Evolutionary conservation across 2,113 vertebrate genomes (phyloP).

Genomic region (Platysteira castanea): DNA sequence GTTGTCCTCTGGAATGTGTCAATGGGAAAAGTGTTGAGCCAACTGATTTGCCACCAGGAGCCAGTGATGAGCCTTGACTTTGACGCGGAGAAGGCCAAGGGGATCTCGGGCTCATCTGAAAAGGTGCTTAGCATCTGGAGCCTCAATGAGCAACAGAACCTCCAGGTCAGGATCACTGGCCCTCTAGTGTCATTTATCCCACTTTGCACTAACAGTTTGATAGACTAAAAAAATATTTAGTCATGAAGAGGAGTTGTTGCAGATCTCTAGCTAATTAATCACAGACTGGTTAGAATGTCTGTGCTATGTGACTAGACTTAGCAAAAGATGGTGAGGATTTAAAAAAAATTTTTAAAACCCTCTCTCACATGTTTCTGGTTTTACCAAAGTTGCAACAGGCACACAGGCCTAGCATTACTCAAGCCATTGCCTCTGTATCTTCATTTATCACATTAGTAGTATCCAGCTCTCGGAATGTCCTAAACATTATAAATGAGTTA

Average conservation of each 20-base stretch:
- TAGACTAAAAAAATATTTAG: conserved; percentile 83
- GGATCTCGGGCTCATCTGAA: conserved; percentile 89
- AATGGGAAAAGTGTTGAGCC: conserved; percentile 76
- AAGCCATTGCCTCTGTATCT: conserved; percentile 45
- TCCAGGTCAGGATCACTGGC: conserved; percentile 85
- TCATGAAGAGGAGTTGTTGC: conserved; percentile 75
- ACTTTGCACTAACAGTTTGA: conserved; percentile 76
- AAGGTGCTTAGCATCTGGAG: conserved; percentile 86
- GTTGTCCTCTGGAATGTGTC: conserved; percentile 88
- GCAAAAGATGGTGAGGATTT: conserved; percentile 55
- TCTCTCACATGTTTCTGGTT: conserved; percentile 71
- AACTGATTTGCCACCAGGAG: conserved; percentile 80
- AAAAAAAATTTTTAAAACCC: background rate
- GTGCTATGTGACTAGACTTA: conserved; percentile 32
- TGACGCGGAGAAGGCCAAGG: conserved; percentile 79
- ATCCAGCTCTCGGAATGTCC: background rate
- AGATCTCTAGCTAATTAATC: conserved; percentile 78
- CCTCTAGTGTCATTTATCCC: conserved; percentile 68
- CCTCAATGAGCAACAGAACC: conserved; percentile 81
- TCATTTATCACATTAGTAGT: conserved; percentile 50
- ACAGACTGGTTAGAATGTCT: conserved; percentile 66
- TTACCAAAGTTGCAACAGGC: conserved; percentile 57
- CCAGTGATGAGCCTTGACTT: conserved; percentile 94
- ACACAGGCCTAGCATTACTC: conserved; percentile 56
- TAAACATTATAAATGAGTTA: conserved; percentile 61